Base-by-base conservation (phyloP, 2,888 invertebrate species). In the Chloromyia formosa region DNA sequence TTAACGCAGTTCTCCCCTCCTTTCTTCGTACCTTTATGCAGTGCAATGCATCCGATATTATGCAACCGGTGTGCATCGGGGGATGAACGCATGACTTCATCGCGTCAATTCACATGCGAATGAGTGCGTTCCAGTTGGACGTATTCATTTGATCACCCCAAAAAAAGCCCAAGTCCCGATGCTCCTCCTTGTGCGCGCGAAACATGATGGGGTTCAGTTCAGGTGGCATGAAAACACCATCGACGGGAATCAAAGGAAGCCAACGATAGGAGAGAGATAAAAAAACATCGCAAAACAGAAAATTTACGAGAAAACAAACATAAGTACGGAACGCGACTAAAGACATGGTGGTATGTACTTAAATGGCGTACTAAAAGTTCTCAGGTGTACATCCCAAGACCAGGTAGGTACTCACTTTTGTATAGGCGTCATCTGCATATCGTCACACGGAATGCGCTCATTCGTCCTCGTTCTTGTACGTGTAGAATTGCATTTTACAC, bases 21-120 rank as follows among this genome's bases (percentile, higher is more conserved):
- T 14, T 45, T 22, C 45, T 49, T 14, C 35, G 1, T 22, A 16
- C 66, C 40, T 12, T 16, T 16, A 66, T 49, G 22, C 22, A 45
- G 22, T 66, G 66, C 22, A 45, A 49, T 10, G 10, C 16, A n/a
- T 12, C 12, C 2, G 2, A 12, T 49, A 49, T 49, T 22, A 66
- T 49, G 66, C 66, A 66, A 49, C 66, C 22, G 66, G 66, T 66
- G 7, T 35, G 66, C 66, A 66, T 22, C 20, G 66, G 66, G 62
- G 66, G 66, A 45, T 66, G 66, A 66, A 66, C 66, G 27, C 7
- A 64, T 23, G 49, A 49, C 49, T 49, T n/a, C 66, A 45, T 66
- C 20, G 62, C 62, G 62, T 62, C 62, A 62, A n/a, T 35, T 62
- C 66, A 66, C 42, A 35, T 66, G 14, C 35, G 49, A 66, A 18